phyloP scores from a whole-genome alignment of 2,888 invertebrate species.

The Hydrotaea cyrtoneurina region DNA sequence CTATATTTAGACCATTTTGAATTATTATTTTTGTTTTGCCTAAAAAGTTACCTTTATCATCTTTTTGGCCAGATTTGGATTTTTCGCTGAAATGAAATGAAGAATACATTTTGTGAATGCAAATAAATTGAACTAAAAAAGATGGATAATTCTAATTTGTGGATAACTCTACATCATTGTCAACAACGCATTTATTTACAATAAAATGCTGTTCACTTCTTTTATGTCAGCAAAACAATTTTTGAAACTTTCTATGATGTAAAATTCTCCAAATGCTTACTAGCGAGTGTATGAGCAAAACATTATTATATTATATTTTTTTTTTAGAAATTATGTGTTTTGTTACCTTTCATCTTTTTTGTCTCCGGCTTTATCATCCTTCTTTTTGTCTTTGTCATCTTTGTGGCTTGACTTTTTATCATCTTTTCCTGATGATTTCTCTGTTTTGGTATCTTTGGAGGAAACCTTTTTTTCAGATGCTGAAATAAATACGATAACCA shows the following conservation, averaged over 20 bases:
- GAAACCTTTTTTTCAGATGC: conserved; percentile 56
- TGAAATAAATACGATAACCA: neutral
- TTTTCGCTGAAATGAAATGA: conserved; percentile 70
- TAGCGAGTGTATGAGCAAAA: too few relatives aligned
- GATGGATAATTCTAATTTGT: too few relatives aligned
- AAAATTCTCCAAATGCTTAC: too few relatives aligned
- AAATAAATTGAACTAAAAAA: neutral
- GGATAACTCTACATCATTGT: too few relatives aligned
- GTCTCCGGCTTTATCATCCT: conserved; percentile 81
- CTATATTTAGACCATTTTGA: neutral
- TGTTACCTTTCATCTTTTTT: conserved; percentile 82
- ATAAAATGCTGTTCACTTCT: too few relatives aligned
- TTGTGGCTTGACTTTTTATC: conserved; percentile 74
- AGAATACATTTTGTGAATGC: neutral
- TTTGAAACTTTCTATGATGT: too few relatives aligned
- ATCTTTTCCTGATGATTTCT: conserved; percentile 69
- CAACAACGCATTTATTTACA: too few relatives aligned
- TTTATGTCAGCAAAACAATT: too few relatives aligned
- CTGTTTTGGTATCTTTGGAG: conserved; percentile 64
- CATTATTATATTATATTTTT: too few relatives aligned
- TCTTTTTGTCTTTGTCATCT: conserved; percentile 74
- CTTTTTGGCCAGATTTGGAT: conserved; percentile 77
- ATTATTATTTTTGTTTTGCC: conserved; percentile 56
- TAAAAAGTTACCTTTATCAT: conserved; percentile 80
- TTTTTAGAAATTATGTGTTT: neutral